These are phyloP conservation scores for Myotis brandtii DNA, from an alignment of 2,113 vertebrate genomes.

Conservation along the genomic window DNA sequence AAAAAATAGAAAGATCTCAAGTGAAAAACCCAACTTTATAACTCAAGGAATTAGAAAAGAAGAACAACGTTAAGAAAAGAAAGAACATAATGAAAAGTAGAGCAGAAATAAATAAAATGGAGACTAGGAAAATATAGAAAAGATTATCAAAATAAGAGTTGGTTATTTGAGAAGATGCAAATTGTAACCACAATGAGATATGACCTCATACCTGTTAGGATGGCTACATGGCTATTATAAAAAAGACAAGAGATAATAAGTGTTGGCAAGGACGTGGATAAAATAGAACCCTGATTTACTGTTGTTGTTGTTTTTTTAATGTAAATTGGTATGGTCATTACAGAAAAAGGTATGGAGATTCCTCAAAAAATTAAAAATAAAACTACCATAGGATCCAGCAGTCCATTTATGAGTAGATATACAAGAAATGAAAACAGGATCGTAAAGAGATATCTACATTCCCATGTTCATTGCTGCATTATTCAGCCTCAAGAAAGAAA, in stretches of 20 bases:
- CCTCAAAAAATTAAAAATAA: not conserved
- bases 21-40: not conserved
- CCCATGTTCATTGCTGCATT: not conserved
- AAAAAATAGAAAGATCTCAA: not conserved
- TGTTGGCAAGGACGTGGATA: not conserved
- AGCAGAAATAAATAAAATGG: not conserved
- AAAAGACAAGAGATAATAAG: not conserved
- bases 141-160: not conserved
- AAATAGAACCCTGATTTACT: not conserved
- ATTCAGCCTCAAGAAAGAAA: not conserved
- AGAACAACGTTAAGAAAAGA: not conserved
- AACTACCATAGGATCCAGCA: not conserved
- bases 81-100: not conserved
- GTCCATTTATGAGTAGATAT: not conserved
- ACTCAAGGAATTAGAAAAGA: not conserved
- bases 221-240: not conserved
- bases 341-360: not conserved
- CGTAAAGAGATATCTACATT: not conserved
- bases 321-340: not conserved
- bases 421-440: not conserved
- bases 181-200: not conserved
- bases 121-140: not conserved
- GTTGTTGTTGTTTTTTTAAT: not conserved
- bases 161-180: not conserved
- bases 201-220: not conserved